Percentiles rank a stretch among this genome's conserved stretches.
phyloP scores from a whole-genome alignment of 2,888 invertebrate genomes.

The Fragum whitleyi region DNA sequence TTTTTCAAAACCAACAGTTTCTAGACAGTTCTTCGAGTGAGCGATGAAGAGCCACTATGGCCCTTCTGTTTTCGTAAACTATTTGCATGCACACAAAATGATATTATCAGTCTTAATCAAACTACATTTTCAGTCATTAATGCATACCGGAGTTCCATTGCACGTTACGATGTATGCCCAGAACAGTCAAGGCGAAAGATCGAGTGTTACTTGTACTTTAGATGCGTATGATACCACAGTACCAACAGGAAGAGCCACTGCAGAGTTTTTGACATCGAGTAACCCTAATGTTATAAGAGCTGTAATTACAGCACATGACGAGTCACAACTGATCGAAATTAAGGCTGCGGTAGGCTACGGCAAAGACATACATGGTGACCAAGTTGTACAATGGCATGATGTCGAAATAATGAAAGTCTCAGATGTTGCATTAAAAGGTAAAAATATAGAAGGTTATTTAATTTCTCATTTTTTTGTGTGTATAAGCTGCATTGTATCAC shows the following conservation, averaged over 20 bases:
- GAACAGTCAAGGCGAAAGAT: constrained; percentile 65
- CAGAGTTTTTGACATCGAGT: constrained; percentile 66
- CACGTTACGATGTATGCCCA: constrained; percentile 68
- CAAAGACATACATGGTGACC: constrained; percentile 52
- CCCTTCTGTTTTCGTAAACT: too few species aligned
- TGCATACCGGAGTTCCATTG: constrained; percentile 61
- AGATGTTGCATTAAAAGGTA: neutral
- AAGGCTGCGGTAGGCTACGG: constrained; percentile 49
- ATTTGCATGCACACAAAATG: too few species aligned
- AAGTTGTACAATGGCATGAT: constrained; percentile 41
- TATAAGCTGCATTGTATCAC: too few species aligned
- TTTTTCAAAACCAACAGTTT: too few species aligned
- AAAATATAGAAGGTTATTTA: too few species aligned
- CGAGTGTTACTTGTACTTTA: constrained; percentile 58
- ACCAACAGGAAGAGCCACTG: constrained; percentile 66
- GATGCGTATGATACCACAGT: constrained; percentile 62
- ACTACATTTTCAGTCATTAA: neutral
- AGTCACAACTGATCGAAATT: constrained; percentile 44
- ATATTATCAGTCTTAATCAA: too few species aligned
- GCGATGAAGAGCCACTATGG: too few species aligned
- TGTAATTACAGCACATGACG: constrained; percentile 66
- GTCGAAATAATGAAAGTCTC: neutral
- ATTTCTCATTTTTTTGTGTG: too few species aligned
- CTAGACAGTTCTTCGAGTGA: too few species aligned
- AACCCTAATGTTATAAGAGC: constrained; percentile 63